Evolutionary conservation across 2,113 vertebrate species (phyloP), one percentile per base, ranked within the genome.

Genomic region (Ictalurus furcatus): DNA sequence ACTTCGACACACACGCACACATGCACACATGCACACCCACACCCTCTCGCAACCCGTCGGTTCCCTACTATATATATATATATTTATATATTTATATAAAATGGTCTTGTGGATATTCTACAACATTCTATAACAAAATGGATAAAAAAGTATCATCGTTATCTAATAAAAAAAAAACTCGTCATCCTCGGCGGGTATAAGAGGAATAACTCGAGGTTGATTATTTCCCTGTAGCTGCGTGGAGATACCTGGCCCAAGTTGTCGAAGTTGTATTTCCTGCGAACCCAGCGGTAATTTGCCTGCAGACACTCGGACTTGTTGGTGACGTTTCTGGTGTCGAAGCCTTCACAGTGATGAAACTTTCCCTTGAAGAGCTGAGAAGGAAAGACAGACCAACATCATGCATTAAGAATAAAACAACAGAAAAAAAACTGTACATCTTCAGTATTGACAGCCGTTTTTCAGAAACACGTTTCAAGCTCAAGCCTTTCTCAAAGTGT

Each of bases 201-300:
- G 14, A 34, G 69, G 5, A 73, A 76, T 76, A 76, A 44, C 6
- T 79, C 3, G 0, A 23, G 3, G 4, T 16, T 28, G 12, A 79
- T 79, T 16, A n/a, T 52, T 30, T 34, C 11, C 54, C 79, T 30
- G 79, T 80, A 21, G 21, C 17, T 16, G 34, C 16, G 28, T 84
- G 17, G 61, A 65, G 82, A 90, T 94, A 99, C 98, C 98, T 99
- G 98, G 59, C 98, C 98, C 86, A 99, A 92, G 88, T 99, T 99
- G 95, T 99, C 98, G 1, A 99, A 99, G 94, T 99, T 99, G 94
- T 99, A 99, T 89, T 99, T 99, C 87, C 97, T 93, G 16, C 97
- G 95, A 71, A 97, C 93, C 98, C 98, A 99, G 90, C 76, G 96
- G 95, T 97, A 97, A 86, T 90, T 97, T 0, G 96, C 96, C 0